Base-by-base conservation (phyloP, 1,140 invertebrate genomes). In the Grapholita molesta region DNA sequence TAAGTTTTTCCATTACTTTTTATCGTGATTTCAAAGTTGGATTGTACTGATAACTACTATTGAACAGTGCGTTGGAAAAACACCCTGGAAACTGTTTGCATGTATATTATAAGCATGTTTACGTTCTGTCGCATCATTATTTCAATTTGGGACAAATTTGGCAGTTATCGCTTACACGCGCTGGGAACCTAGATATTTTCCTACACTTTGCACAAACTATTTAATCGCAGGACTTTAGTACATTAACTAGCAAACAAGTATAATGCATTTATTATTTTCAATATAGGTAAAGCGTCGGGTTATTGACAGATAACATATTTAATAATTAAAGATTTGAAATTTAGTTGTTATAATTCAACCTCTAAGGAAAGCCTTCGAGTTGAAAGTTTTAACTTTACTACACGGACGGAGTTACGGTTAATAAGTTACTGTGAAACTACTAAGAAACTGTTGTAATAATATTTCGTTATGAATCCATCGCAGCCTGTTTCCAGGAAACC, bases 101-200 rank as follows among this genome's bases (percentile, higher is more conserved):
- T 48, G 18, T 48, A 48, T 48, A 48, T 9, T 48, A 18, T 48
- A 48, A 18, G 35, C 35, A 21, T 48, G 42, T 48, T 48, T 48
- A 7, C 42, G 6, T 15, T 21, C 42, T 18, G 42, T 48, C 42
- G 42, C 42, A 7, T 48, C 18, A 9, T 18, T 48, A 48, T 48
- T 48, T 48, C 15, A 21, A 48, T 21, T 21, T 70, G 52, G 70
- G 65, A 70, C 69, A 68, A 69, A 64, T 71, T 68, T 64, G 42
- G 33, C 28, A 24, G 72, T 80, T 80, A 80, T 80, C 78, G 24
- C 66, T 18, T 78, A 78, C 78, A 80, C 78, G 78, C 69, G 78
- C 52, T 23, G 6, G 28, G 68, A 71, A 80, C 74, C 76, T 76
- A 78, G 74, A 73, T 76, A 71, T 72, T 71, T 73, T 70, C 73